phyloP scores from a whole-genome alignment of 35 echinoderm and acorn worm genomes.

The Apostichopus japonicus region DNA sequence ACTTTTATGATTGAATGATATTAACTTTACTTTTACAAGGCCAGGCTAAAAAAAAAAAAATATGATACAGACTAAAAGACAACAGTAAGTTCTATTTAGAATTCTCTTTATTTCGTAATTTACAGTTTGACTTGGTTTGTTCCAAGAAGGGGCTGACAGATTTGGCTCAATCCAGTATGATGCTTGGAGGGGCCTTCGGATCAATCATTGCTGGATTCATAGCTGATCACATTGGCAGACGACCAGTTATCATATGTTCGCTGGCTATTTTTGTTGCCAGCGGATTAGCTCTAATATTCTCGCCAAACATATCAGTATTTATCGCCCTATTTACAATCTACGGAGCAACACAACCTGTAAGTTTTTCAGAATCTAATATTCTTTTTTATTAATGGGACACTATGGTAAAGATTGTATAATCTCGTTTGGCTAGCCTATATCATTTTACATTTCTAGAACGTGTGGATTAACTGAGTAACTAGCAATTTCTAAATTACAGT shows the following conservation, averaged over 20 bases:
- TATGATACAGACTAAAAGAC: too few species aligned
- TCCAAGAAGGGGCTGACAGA: not conserved
- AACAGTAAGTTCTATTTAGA: too few species aligned
- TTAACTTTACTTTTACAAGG: too few species aligned
- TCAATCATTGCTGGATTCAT: slow-evolving; percentile 15
- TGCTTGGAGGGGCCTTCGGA: slow-evolving; percentile 48
- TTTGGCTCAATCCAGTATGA: slow-evolving; percentile 21
- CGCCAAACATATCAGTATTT: not conserved
- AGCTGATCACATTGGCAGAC: slow-evolving; percentile 24
- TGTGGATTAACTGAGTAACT: too few species aligned
- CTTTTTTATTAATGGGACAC: not conserved
- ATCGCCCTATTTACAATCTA: slow-evolving; percentile 19
- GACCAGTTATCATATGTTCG: slow-evolving; percentile 31
- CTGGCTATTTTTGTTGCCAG: not conserved
- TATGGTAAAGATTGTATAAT: not conserved
- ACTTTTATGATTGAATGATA: too few species aligned
- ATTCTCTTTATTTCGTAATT: not conserved
- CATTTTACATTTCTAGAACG: too few species aligned
- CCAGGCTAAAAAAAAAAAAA: too few species aligned
- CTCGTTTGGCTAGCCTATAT: not conserved
- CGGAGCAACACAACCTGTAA: slow-evolving; percentile 48
- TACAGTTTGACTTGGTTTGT: slow-evolving; percentile 33
- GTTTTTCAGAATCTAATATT: not conserved
- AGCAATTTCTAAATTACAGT: too few species aligned
- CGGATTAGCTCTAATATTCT: slow-evolving; percentile 19